phyloP scores from a whole-genome alignment of 2,113 vertebrate genomes.

The Poecilia latipinna region DNA sequence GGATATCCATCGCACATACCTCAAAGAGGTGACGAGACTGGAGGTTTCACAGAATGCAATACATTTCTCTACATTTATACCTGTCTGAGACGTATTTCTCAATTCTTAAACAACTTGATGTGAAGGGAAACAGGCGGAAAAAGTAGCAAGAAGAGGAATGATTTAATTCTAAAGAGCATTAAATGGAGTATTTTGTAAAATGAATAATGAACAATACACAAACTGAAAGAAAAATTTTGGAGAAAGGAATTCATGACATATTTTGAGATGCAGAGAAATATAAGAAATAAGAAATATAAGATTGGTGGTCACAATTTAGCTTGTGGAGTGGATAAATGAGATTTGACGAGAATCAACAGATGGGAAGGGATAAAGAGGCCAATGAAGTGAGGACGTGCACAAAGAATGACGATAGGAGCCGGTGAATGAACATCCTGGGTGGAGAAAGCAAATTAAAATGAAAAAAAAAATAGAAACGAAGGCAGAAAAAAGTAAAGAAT shows the following conservation, averaged over 20 bases:
- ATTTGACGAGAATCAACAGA: constrained; percentile 54
- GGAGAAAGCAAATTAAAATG: constrained; percentile 38
- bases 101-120: too few species aligned
- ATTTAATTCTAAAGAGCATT: not conserved
- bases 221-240: not conserved
- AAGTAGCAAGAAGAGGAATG: not conserved
- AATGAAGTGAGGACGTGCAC: constrained; percentile 23
- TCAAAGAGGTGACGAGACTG: too few species aligned
- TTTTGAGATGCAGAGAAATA: not conserved
- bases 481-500: constrained; percentile 22
- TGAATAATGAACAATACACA: not conserved
- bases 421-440: constrained; percentile 14
- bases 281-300: not conserved
- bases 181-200: not conserved
- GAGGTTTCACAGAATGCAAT: too few species aligned
- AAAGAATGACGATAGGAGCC: not conserved
- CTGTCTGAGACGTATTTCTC: too few species aligned
- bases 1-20: too few species aligned
- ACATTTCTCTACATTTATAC: too few species aligned
- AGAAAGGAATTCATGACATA: not conserved
- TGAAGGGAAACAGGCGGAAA: not conserved
- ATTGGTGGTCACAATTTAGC: not conserved
- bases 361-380: constrained; percentile 13
- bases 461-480: constrained; percentile 40
- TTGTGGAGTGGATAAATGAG: constrained; percentile 30